phyloP scores from a whole-genome alignment of 2,888 invertebrate genomes.

The Melipona bicolor region DNA sequence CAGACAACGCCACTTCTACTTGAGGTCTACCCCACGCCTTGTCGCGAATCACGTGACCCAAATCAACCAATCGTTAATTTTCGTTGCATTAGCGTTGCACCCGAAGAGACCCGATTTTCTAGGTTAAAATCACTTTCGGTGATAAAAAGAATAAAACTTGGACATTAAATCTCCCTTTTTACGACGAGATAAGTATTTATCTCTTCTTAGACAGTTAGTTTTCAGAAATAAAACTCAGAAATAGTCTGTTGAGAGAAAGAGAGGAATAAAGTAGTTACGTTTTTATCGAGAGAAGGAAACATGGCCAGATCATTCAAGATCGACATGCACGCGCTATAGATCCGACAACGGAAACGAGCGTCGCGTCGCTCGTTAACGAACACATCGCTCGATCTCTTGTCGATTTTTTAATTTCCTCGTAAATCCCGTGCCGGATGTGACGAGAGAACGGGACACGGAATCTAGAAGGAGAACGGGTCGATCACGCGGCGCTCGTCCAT shows the following conservation, averaged over 20 bases:
- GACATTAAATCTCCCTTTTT: no score
- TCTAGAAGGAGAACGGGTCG: constrained; percentile 32
- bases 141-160: no score
- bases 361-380: constrained; percentile 28
- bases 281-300: neutral
- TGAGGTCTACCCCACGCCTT: no score
- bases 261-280: neutral
- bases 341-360: neutral
- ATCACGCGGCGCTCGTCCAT: constrained; percentile 69
- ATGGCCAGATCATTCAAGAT: neutral
- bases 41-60: no score
- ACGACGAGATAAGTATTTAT: no score
- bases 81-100: no score
- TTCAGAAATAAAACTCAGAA: neutral
- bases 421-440: constrained; percentile 70
- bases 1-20: no score
- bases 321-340: neutral
- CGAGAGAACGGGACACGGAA: constrained; percentile 54
- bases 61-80: no score
- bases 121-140: no score
- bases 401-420: constrained; percentile 55
- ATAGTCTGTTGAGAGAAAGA: neutral
- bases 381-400: constrained; percentile 14
- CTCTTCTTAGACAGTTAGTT: no score
- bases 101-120: no score